Evolutionary conservation across 2,888 invertebrate genomes (phyloP).

Genomic region (Lepidonotus clava): DNA sequence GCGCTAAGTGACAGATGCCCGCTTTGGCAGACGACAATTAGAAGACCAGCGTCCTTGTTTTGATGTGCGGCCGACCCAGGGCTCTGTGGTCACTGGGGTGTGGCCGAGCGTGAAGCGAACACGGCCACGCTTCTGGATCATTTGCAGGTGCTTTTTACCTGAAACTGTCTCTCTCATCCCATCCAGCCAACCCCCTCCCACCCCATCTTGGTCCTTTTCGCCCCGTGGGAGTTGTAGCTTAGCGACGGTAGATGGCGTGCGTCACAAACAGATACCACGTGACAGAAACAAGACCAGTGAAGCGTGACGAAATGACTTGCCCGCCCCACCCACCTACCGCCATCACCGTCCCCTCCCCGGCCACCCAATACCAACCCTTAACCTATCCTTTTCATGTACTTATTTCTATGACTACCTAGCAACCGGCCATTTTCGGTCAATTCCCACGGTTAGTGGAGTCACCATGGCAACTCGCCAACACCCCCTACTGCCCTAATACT

Average conservation of each 20-base stretch:
- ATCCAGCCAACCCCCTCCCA: neutral
- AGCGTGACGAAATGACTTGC: neutral
- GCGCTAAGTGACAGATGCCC: neutral
- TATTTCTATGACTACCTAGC: neutral
- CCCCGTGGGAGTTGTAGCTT: neutral
- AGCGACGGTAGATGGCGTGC: slow-evolving; percentile 26
- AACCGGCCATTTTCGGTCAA: neutral
- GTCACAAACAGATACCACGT: slow-evolving; percentile 8
- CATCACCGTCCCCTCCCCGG: neutral
- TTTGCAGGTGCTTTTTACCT: slow-evolving; percentile 34
- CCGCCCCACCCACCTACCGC: neutral
- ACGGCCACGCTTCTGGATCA: neutral
- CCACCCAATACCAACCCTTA: neutral
- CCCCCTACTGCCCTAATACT: slow-evolving; percentile 11
- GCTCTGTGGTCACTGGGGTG: slow-evolving; percentile 38
- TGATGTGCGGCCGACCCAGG: neutral
- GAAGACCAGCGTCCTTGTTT: neutral
- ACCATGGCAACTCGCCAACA: slow-evolving; percentile 31
- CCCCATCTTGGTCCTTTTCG: neutral
- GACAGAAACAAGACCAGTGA: neutral
- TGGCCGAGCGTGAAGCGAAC: neutral
- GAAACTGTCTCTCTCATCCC: neutral
- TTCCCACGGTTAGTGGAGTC: slow-evolving; percentile 2
- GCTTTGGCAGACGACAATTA: neutral
- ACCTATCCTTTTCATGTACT: neutral